Evolutionary conservation across 2,797 vertebrate species (phyloP), one percentile per base, ranked within the genome.

Genomic region (Adelosebastes latens): DNA sequence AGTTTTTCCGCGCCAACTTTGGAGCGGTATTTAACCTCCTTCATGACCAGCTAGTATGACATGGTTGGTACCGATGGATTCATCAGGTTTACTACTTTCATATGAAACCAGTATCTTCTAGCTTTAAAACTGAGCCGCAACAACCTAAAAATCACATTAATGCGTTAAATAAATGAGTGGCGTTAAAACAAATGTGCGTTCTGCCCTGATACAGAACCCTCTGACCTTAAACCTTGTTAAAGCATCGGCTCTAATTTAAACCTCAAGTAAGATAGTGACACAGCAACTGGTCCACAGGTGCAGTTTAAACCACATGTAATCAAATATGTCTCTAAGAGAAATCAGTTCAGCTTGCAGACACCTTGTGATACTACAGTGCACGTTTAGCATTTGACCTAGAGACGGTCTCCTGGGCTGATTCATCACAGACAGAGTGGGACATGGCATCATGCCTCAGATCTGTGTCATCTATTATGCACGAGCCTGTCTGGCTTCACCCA

Each of bases 401-500:
- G 36, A 27, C 5, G 8, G 8, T 46, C 68, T 65, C 32, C 31
- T 4, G 18, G 29, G 71, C 20, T 36, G n/a, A 58, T 72, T 72
- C 42, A 75, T 59, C 61, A 67, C 29, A 76, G 9, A 39, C 32
- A 14, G 55, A 59, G 74, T 5, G 59, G 56, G 64, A 42, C 14
- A n/a, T n/a, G 8, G 49, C 24, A 58, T 59, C 63, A 18, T 75
- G 68, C 14, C 46, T 63, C 46, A 82, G 74, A 88, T 82, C 69
- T 70, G 52, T n/a, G 32, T 58, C 29, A 84, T 90, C 49, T 78
- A 89, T 88, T 72, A 89, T 84, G 56, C 42, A 87, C 29, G 14
- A 9, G 18, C 4, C 73, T 84, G 89, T 90, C 85, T 86, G 82
- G 82, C 76, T 80, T 61, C 34, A 36, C 34, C 34, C 34, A 36